Base-by-base conservation (phyloP, 2,888 invertebrate species). In the Tineola bisselliella region DNA sequence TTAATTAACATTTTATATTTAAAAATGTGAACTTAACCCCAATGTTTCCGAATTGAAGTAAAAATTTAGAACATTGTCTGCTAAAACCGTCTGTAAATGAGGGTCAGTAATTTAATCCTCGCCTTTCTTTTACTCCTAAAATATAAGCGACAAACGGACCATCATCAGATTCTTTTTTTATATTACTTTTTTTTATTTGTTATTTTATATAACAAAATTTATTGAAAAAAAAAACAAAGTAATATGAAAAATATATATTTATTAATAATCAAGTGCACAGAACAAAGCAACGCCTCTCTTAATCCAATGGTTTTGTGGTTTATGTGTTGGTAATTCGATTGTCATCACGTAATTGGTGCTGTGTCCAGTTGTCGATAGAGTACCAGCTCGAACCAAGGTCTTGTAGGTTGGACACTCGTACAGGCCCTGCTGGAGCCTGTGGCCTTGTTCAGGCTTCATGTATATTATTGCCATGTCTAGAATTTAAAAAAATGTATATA, bases 321-420 rank as follows among this genome's bases (percentile, higher is more conserved):
- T 89, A 63, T 87, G 87, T 0, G 93, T 91, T 31, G 89, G 86
- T 65, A 94, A 75, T 68, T 89, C 89, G 71, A 94, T 90, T 63
- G 91, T 90, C 81, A 94, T 91, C 54, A 94, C 93, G 74, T 94
- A 94, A 84, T 94, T 94, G 60, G 94, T 94, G 61, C 94, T 94
- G 75, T 94, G 94, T 0, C 94, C 94, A 0, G 94, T 94, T 0
- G 94, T 94, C 61, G 93, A 93, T 19, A 94, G 79, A 0, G 90
- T 88, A 1, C 94, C 94, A 11, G 93, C 90, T 4, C 94, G 88
- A 62, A 92, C 89, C 62, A 91, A 88, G 0, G 94, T 94, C 87
- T 94, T 94, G 80, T 94, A 94, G 0, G 93, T 88, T 0, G 94
- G 94, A 64, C 92, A 92, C 62, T 88, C 87, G 78, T 94, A 94